Evolutionary conservation across 2,113 vertebrate species (phyloP).

Genomic region (Tragelaphus buxtoni): DNA sequence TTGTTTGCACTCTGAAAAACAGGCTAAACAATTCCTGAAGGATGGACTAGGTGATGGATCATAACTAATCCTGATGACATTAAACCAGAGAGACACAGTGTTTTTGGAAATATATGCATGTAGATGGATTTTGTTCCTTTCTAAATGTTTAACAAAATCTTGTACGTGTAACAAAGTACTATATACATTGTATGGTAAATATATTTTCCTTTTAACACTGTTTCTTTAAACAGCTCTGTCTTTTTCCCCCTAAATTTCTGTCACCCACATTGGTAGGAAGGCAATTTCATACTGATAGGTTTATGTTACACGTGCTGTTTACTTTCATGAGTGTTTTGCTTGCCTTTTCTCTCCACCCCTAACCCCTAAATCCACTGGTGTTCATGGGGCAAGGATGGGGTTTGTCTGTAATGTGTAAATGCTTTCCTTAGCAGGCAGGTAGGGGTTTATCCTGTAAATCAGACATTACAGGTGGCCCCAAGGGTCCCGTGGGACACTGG

Average conservation of each 20-base stretch:
- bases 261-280: background rate
- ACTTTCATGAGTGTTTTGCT: background rate
- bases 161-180: background rate
- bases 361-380: background rate
- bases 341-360: background rate
- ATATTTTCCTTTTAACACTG: background rate
- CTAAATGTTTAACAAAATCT: background rate
- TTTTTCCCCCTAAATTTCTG: background rate
- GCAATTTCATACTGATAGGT: background rate
- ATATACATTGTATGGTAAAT: too few relatives aligned
- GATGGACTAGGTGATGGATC: background rate
- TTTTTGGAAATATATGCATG: background rate
- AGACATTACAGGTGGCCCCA: background rate
- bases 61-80: background rate
- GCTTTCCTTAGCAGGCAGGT: background rate
- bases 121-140: background rate
- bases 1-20: background rate
- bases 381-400: background rate
- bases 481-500: accelerated
- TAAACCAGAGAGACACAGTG: too few relatives aligned
- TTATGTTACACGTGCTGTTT: background rate
- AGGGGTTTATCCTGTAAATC: background rate
- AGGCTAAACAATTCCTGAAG: background rate
- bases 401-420: background rate
- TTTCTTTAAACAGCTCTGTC: background rate